A percentile compares a stretch with the other conserved stretches of the same genome.
Conservation (phyloP, 2,888 invertebrate genomes). For the Ectemnius lituratus region DNA sequence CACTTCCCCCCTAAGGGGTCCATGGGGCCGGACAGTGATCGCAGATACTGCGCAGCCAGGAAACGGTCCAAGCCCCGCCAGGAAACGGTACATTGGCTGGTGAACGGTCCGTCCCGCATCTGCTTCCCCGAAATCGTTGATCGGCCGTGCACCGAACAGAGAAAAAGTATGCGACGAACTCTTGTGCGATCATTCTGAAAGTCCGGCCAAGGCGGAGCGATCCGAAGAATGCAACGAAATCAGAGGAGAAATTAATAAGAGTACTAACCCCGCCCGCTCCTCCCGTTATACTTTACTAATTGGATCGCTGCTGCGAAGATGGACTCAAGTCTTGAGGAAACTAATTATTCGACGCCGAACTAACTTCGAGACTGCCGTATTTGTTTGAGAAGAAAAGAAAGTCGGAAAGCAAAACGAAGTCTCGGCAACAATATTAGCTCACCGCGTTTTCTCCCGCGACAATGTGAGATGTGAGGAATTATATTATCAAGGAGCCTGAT, state of each 20-base stretch:
- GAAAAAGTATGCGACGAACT: conserved; percentile 12
- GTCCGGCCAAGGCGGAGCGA: neutral
- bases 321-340: no score
- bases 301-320: conserved; percentile 2
- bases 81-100: conserved; percentile 23
- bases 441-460: no score
- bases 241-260: no score
- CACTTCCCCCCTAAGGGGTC: conserved; percentile 18
- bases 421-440: no score
- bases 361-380: no score
- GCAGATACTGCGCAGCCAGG: conserved; percentile 41
- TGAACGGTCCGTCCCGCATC: conserved; percentile 8
- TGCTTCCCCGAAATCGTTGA: conserved; percentile 61
- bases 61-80: conserved; percentile 29
- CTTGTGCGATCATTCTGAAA: neutral
- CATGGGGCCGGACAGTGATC: conserved; percentile 27
- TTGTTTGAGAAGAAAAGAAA: no score
- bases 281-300: conserved; percentile 15
- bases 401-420: no score
- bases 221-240: conserved; percentile 15
- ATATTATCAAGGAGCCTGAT: no score
- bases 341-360: no score
- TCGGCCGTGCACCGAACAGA: conserved; percentile 30
- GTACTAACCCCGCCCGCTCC: no score
- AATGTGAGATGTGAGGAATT: no score